A percentile compares a stretch with the other conserved stretches of the same genome.
Conservation (phyloP, 2,888 invertebrate species). For the Deilephila porcellus region DNA sequence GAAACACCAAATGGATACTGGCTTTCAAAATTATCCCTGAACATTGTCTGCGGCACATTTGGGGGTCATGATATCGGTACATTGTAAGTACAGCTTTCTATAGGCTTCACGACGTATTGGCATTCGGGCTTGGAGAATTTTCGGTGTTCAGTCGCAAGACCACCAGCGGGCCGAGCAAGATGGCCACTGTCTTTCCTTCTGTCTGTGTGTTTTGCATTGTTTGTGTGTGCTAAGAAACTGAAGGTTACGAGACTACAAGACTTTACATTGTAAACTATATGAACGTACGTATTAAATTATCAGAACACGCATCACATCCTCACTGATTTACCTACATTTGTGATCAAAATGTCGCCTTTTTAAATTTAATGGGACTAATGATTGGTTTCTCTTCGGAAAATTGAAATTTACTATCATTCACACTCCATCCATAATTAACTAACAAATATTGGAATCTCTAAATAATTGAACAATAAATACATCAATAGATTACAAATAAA, state of each 20-base stretch:
- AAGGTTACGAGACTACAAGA: constrained; percentile 50
- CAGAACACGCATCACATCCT: constrained; percentile 14
- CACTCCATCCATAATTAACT: background rate
- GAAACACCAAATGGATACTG: background rate
- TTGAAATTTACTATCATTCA: background rate
- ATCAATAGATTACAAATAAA: background rate
- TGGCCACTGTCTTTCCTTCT: constrained; percentile 77
- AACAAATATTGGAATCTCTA: background rate
- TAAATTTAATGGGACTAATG: background rate
- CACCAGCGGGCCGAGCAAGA: constrained; percentile 80
- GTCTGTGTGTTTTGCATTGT: constrained; percentile 67
- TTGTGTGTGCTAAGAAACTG: constrained; percentile 65
- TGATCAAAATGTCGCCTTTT: constrained; percentile 18
- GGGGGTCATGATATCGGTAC: constrained; percentile 49
- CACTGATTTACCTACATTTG: constrained; percentile 8
- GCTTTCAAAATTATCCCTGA: background rate
- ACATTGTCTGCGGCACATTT: constrained; percentile 54
- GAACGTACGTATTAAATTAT: constrained; percentile 27
- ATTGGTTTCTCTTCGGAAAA: constrained; percentile 13
- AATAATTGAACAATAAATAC: background rate
- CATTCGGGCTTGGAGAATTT: constrained; percentile 46
- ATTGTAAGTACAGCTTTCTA: constrained; percentile 66
- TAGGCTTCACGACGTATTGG: constrained; percentile 64
- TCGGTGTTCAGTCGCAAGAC: constrained; percentile 64
- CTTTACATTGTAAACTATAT: constrained; percentile 12